Evolutionary conservation across 2,113 vertebrate species (phyloP), one percentile per base, ranked within the genome.

Genomic region (Cebus imitator): DNA sequence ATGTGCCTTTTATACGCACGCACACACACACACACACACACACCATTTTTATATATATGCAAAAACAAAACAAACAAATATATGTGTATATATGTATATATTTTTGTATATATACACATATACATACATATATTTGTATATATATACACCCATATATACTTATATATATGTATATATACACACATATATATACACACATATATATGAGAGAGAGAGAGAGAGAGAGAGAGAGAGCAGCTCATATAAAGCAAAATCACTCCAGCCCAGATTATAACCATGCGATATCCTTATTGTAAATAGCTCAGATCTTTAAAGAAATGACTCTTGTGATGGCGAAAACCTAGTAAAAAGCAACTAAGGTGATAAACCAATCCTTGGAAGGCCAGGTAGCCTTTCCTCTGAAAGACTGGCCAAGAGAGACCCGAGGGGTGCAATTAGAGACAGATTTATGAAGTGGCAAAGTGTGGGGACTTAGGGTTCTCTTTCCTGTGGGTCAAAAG

Each of bases 301-400:
- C 84, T 91, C 91, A 57, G 94, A 43, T 96, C 87, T 97, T 97
- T 96, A 96, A 98, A 92, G 94, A 81, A 91, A 75, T 11, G 91
- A 61, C 92, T 97, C 55, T 96, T 90, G 13, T 4, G 30, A 83
- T 61, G 90, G 84, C 82, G 5, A 82, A 97, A 85, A 58, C n/a
- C 7, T 82, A 85, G 90, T 76, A 78, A 57, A 94, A 94, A 35
- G 43, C 45, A 87, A 58, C 25, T 14, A n/a, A 90, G 92, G 93
- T 25, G 73, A 94, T 82, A 90, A 17, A 86, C 17, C 1, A 27
- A 91, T 76, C 79, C 80, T 18, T 8, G 72, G 78, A 66, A 81
- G 70, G 14, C 40, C 35, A 45, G 80, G 72, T 37, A 57, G 16
- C n/a, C 52, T 50, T 94, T 61, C 45, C 68, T 96, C 84, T 25